phyloP scores from a whole-genome alignment of 1,140 invertebrate genomes.

The Aphelenchoides besseyi region DNA sequence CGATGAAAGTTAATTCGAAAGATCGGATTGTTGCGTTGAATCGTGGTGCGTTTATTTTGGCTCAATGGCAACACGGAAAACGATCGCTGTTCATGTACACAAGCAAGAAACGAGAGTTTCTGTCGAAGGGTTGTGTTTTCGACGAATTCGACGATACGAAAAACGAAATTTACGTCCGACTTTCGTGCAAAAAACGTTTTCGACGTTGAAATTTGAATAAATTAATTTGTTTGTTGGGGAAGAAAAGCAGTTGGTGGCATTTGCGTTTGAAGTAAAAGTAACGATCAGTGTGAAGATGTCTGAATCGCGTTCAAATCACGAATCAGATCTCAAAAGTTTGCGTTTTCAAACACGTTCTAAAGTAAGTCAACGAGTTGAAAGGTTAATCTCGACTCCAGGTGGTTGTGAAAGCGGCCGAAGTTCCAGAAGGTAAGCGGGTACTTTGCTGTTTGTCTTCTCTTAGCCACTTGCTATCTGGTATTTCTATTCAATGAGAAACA shows the following conservation, averaged over 20 bases:
- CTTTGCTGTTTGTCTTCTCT: too few species aligned
- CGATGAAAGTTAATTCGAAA: not conserved
- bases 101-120: not conserved
- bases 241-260: too few species aligned
- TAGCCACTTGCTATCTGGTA: too few species aligned
- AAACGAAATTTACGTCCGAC: not conserved
- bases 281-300: too few species aligned
- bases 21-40: not conserved
- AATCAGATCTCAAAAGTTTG: not conserved
- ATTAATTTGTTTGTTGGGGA: not conserved
- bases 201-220: too few species aligned
- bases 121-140: not conserved
- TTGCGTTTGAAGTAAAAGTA: too few species aligned
- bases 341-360: conserved; percentile 13
- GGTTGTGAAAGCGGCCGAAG: conserved; percentile 13
- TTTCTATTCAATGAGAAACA: too few species aligned
- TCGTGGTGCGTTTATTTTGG: not conserved
- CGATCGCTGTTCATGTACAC: not conserved
- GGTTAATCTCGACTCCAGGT: not conserved
- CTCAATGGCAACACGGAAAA: not conserved
- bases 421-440: too few species aligned
- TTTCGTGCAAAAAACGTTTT: not conserved
- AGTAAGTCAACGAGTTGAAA: not conserved
- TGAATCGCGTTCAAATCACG: not conserved
- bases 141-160: not conserved